These are phyloP conservation scores for Corythornis madagascariensis DNA, from an alignment of 2,113 vertebrate species.

Conservation along the genomic window DNA sequence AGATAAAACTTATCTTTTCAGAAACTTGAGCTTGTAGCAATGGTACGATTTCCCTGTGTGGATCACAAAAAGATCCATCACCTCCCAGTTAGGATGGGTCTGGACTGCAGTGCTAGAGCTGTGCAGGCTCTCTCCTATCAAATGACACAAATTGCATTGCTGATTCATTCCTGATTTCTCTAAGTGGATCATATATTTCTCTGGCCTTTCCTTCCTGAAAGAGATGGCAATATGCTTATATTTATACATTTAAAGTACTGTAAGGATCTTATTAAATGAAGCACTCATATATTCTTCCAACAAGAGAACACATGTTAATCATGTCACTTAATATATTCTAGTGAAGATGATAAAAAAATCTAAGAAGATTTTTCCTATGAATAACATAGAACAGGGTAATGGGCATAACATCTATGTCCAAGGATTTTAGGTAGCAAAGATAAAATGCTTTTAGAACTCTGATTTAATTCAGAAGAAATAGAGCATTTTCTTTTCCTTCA, in stretches of 20 bases:
- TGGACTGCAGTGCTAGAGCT: background rate
- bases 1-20: background rate
- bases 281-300: background rate
- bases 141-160: background rate
- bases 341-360: background rate
- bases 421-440: background rate
- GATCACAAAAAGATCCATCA: background rate
- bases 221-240: background rate
- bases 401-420: background rate
- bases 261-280: slow-evolving; percentile 2
- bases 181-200: background rate
- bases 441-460: background rate
- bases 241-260: background rate
- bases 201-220: background rate
- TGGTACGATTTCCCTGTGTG: background rate
- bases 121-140: background rate
- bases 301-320: background rate
- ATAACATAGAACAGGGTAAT: background rate
- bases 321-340: background rate
- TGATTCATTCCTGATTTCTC: background rate
- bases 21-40: background rate
- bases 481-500: background rate
- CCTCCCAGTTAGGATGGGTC: background rate
- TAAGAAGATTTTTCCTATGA: background rate
- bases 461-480: slow-evolving; percentile 3